Evolutionary conservation across 2,113 vertebrate species (phyloP), one percentile per base, ranked within the genome.

Genomic region (Saccopteryx bilineata): DNA sequence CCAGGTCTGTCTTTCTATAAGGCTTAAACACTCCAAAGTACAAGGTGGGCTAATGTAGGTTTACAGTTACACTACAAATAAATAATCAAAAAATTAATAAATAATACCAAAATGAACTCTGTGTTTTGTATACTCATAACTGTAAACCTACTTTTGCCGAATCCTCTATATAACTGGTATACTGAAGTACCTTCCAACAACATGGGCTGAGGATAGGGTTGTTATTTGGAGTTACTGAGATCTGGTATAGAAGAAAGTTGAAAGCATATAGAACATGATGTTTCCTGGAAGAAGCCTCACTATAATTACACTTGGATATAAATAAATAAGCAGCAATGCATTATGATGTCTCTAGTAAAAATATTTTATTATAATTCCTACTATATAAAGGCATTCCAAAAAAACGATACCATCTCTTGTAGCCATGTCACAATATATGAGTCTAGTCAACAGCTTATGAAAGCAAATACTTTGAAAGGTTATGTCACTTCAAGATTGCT

Each of bases 381-480:
- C 11, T 74, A 0, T 46, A n/a, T 66, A 33, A 92, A 65, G 28
- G 83, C 2, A 56, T 54, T 68, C 1, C 2, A 74, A 74, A 9
- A 71, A 63, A 26, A 7, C 39, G 3, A 93, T n/a, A 39, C 3
- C 9, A 33, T 88, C 23, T 75, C 46, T 81, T 76, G 66, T 9
- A 80, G 23, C 21, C 63, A 33, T 28, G 24, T 83, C 33, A 52
- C 18, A 69, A 5, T 79, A 56, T 66, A 72, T 54, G 4, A 87
- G n/a, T 24, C 23, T 12, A 46, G 58, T 68, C 28, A 14, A 69
- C n/a, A 80, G 13, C 66, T 84, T 75, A 31, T 60, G 15, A 84
- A 89, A 91, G 75, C 26, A 96, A 88, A 56, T 84, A 26, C 5
- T 71, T 80, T 68, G 60, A 61, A 91, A 75, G 60, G 21, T 24